Base-by-base conservation (phyloP, 2,797 vertebrate species). In the Poeciliopsis paucimaculata region DNA sequence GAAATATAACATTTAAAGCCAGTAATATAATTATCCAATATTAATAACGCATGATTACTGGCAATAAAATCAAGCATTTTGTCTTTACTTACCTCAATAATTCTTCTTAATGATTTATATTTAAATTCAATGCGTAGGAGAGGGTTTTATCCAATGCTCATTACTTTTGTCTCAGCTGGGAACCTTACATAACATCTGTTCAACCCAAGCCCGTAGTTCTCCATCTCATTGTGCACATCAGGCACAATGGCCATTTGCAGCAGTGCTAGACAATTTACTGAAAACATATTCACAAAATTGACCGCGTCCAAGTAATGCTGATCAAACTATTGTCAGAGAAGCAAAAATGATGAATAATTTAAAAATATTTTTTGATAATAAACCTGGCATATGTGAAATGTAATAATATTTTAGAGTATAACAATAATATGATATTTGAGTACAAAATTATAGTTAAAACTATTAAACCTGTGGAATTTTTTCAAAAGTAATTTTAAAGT, bases 81-180 rank as follows among this genome's bases (percentile, higher is more conserved):
- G 66, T 89, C 86, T 82, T 77, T 75, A 79, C 78, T 86, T 60
- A 87, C 78, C 62, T 86, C 84, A 72, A 47, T 89, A 68, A 23
- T 81, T 87, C 88, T 78, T 57, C 87, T 80, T 66, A 75, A 87
- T 79, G 64, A 71, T 68, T 87, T 83, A 85, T 76, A 89, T 90
- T 86, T 82, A 78, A 91, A 91, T 87, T 87, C 64, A 88, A 78
- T 81, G 79, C 31, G 16, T 75, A 74, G 80, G 84, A 89, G 28
- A 86, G 60, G 23, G 80, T 68, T 84, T 87, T 79, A 86, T 90
- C 77, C 53, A 46, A 78, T 78, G 71, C 86, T 89, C 78, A 84
- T 80, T 73, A 47, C 74, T 85, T 66, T 79, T 11, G 23, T 76
- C 85, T 88, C 81, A 76, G 82, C 75, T 72, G 80, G 76, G 79